These are phyloP conservation scores for Hypocryptadius cinnamomeus DNA, from an alignment of 2,113 vertebrate species.

Conservation along the genomic window DNA sequence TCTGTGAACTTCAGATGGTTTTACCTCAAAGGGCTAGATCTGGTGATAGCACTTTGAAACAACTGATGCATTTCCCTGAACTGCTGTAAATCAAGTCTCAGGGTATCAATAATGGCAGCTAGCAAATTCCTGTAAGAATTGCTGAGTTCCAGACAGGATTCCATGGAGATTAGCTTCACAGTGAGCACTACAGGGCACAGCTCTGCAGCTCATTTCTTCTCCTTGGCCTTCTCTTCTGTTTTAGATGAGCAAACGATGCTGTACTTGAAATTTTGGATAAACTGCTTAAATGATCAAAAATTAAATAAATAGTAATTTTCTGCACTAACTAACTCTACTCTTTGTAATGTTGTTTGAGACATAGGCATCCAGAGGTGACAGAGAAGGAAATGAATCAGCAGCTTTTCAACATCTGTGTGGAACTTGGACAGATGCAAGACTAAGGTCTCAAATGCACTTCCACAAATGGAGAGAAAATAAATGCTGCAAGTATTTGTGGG, in stretches of 20 bases:
- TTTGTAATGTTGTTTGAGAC: not conserved
- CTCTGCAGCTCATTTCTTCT: not conserved
- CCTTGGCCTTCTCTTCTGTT: not conserved
- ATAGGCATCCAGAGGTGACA: not conserved
- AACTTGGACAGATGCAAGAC: not conserved
- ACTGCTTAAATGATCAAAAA: not conserved
- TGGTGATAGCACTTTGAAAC: not conserved
- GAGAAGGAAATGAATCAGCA: not conserved
- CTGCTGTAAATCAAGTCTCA: not conserved
- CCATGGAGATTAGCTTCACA: not conserved
- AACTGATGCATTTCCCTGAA: not conserved
- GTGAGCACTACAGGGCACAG: rapidly evolving
- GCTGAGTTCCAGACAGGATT: not conserved
- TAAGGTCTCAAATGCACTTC: not conserved
- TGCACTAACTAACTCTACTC: not conserved
- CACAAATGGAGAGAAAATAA: not conserved
- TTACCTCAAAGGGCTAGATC: not conserved
- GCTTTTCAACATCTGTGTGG: not conserved
- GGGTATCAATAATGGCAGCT: not conserved
- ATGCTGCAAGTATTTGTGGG: not conserved
- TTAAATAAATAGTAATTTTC: not conserved
- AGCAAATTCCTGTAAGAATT: not conserved
- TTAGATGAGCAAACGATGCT: not conserved
- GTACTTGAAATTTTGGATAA: not conserved
- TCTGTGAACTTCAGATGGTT: not conserved